A percentile compares a stretch with the other conserved stretches of the same genome.
phyloP scores from a whole-genome alignment of 1,140 invertebrate species.

The Danaus plexippus region DNA sequence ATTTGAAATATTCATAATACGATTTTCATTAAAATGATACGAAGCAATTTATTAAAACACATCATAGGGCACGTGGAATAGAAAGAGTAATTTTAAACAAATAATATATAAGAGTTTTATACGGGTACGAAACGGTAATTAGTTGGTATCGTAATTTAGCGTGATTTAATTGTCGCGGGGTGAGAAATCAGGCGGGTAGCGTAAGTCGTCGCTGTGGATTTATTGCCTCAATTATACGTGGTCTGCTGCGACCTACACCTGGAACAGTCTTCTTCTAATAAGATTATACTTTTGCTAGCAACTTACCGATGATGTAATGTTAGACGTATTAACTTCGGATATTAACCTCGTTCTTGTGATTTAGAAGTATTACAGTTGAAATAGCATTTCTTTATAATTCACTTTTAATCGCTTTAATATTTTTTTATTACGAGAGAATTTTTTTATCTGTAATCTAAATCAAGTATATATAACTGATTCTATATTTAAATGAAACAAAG shows the following conservation, averaged over 20 bases:
- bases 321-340: constrained; percentile 13
- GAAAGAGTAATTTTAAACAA: no score
- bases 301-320: constrained; percentile 31
- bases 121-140: constrained; percentile 28
- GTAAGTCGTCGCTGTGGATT: constrained; percentile 52
- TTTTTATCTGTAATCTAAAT: no score
- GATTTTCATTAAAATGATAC: no score
- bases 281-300: constrained; percentile 38
- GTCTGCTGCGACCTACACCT: constrained; percentile 45
- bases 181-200: constrained; percentile 28
- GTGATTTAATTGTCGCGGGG: constrained; percentile 58
- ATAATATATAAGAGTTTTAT: no score
- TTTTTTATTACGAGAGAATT: no score
- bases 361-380: not conserved
- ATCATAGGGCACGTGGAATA: no score
- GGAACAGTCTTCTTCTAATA: constrained; percentile 43
- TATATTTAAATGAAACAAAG: no score
- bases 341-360: constrained; percentile 5
- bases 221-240: constrained; percentile 64
- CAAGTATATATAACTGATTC: no score
- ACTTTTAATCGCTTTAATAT: no score
- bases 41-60: no score
- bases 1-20: no score
- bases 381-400: not conserved
- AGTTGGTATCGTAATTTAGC: constrained; percentile 43